These are phyloP conservation scores for Ommatoiulus sabulosus DNA, from an alignment of 2,888 invertebrate species.

Conservation along the genomic window DNA sequence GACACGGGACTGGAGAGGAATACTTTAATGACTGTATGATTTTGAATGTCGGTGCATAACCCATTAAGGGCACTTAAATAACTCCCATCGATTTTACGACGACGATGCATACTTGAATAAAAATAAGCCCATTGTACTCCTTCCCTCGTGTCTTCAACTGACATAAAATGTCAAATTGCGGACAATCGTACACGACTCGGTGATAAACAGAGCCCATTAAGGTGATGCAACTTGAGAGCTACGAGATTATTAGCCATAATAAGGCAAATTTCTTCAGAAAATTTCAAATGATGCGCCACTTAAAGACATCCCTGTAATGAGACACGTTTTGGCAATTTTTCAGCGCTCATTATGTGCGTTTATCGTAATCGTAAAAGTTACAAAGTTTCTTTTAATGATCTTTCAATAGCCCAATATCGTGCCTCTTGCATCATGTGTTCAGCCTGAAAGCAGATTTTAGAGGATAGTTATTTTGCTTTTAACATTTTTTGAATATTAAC, in stretches of 20 bases:
- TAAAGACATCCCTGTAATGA: not conserved
- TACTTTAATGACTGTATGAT: not conserved
- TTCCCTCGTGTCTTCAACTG: not conserved
- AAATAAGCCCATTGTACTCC: conserved; percentile 13
- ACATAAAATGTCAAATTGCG: conserved; percentile 1
- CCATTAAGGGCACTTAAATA: conserved; percentile 10
- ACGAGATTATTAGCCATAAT: not conserved
- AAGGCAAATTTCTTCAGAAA: conserved; percentile 20
- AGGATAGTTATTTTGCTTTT: too few relatives aligned
- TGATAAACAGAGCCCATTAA: conserved; percentile 34
- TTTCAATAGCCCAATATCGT: not conserved
- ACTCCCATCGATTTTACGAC: not conserved
- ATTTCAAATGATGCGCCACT: not conserved
- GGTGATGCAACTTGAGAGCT: not conserved
- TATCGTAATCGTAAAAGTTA: not conserved
- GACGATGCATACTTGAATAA: not conserved
- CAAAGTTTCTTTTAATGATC: not conserved
- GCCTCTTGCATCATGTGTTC: not conserved
- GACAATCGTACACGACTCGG: not conserved
- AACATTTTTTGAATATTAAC: too few relatives aligned
- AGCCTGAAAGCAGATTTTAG: too few relatives aligned
- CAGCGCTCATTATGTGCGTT: not conserved
- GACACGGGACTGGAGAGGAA: not conserved
- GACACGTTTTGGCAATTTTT: conserved; percentile 5
- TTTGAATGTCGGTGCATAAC: not conserved